Percentiles rank a stretch among this genome's conserved stretches.
phyloP scores from a whole-genome alignment of 2,797 vertebrate species.

The Hydrophis major region DNA sequence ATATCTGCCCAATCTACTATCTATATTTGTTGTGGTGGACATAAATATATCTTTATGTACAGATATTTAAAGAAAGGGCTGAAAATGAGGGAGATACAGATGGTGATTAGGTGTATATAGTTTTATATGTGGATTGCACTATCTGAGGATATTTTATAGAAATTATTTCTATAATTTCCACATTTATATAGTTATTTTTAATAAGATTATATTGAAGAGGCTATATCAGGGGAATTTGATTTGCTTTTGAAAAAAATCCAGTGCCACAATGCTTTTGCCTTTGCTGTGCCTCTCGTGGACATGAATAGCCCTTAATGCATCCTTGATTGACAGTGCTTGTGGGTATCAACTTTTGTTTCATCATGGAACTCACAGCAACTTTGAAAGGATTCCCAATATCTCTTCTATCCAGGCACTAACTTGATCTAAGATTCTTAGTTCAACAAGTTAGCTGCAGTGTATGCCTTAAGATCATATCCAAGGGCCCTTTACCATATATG shows the following conservation, averaged over 20 bases:
- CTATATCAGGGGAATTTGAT: not conserved
- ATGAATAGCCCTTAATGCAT: not conserved
- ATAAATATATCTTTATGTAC: not conserved
- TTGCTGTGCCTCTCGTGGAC: not conserved
- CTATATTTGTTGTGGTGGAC: not conserved
- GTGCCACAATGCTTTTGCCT: not conserved
- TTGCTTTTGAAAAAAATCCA: not conserved
- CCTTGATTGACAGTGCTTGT: not conserved
- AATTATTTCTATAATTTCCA: not conserved
- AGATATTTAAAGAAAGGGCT: not conserved
- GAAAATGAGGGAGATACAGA: not conserved
- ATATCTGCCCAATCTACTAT: not conserved
- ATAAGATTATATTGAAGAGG: not conserved
- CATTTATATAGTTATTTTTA: not conserved
- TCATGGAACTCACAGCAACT: not conserved
- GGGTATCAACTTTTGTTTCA: not conserved
- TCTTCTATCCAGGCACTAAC: not conserved
- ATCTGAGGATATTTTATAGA: not conserved
- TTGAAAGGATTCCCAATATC: not conserved
- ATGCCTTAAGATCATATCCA: not conserved
- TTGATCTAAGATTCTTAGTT: not conserved
- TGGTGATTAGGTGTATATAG: not conserved
- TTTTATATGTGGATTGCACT: not conserved
- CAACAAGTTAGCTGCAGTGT: not conserved
- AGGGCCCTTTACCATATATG: fast-evolving